These are phyloP conservation scores for Oxyura jamaicensis DNA, from an alignment of 2,113 vertebrate genomes.

Conservation along the genomic window DNA sequence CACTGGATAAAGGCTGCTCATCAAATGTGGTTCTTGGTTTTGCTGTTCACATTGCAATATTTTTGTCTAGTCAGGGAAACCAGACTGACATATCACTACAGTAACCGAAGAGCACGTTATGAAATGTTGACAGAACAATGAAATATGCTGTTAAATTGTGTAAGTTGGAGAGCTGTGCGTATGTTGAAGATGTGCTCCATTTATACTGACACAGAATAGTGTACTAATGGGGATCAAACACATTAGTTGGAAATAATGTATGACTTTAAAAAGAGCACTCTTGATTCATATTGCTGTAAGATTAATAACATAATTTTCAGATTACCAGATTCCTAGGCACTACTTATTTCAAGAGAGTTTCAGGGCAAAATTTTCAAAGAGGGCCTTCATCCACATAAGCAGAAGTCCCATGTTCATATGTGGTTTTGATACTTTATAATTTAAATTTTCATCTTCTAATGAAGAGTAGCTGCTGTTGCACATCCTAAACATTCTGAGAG, in stretches of 20 bases:
- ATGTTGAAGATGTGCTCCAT: background rate
- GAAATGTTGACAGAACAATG: constrained; percentile 29
- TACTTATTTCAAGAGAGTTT: background rate
- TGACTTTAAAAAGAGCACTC: background rate
- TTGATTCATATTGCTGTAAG: background rate
- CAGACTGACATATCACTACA: background rate
- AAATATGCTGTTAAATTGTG: background rate
- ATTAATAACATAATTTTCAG: constrained; percentile 11
- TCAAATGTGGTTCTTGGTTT: background rate
- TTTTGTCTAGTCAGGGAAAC: background rate
- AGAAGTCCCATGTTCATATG: background rate
- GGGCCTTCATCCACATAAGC: background rate
- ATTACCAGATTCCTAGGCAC: background rate
- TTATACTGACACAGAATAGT: background rate
- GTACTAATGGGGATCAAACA: background rate
- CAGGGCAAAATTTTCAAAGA: background rate
- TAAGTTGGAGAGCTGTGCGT: background rate
- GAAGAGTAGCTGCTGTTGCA: background rate
- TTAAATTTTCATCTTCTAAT: background rate
- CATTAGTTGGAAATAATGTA: constrained; percentile 29
- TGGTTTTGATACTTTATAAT: background rate
- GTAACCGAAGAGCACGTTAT: background rate
- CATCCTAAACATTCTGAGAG: background rate
- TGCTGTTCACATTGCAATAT: background rate
- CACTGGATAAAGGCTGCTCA: background rate